Evolutionary conservation across 2,113 vertebrate species (phyloP).

Genomic region (Probosciger aterrimus): DNA sequence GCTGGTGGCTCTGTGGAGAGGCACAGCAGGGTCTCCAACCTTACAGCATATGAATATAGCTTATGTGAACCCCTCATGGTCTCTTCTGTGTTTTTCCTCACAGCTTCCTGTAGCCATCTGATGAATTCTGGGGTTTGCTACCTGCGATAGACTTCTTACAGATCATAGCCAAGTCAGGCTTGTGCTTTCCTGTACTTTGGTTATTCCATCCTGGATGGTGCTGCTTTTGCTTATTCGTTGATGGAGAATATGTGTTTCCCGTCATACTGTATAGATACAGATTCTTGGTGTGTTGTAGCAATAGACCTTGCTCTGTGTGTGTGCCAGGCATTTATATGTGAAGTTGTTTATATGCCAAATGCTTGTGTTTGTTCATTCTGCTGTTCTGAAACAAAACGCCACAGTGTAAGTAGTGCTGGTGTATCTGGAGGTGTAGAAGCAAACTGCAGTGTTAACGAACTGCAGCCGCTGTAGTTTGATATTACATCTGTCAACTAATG

Average conservation of each 20-base stretch:
- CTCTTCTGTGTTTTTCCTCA: background rate
- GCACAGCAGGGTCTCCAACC: background rate
- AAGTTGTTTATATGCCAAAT: background rate
- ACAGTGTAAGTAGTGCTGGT: background rate
- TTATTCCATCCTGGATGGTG: background rate
- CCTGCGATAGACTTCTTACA: background rate
- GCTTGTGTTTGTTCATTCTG: background rate
- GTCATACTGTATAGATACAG: background rate
- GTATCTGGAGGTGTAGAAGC: background rate
- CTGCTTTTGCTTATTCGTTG: background rate
- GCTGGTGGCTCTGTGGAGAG: background rate
- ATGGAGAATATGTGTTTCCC: background rate
- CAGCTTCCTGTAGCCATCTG: background rate
- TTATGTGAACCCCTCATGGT: background rate
- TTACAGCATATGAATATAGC: fast-evolving
- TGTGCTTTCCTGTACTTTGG: background rate
- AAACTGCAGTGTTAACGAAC: background rate
- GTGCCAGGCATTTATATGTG: background rate
- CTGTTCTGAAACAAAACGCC: background rate
- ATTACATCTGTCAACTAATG: background rate
- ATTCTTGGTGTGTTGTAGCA: background rate
- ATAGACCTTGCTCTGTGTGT: background rate
- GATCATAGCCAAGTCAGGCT: background rate
- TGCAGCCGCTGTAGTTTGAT: background rate
- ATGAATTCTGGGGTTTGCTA: background rate